Percentiles rank a stretch among this genome's conserved stretches.
Evolutionary conservation across 2,113 vertebrate species (phyloP).

Genomic region (Xenus cinereus): DNA sequence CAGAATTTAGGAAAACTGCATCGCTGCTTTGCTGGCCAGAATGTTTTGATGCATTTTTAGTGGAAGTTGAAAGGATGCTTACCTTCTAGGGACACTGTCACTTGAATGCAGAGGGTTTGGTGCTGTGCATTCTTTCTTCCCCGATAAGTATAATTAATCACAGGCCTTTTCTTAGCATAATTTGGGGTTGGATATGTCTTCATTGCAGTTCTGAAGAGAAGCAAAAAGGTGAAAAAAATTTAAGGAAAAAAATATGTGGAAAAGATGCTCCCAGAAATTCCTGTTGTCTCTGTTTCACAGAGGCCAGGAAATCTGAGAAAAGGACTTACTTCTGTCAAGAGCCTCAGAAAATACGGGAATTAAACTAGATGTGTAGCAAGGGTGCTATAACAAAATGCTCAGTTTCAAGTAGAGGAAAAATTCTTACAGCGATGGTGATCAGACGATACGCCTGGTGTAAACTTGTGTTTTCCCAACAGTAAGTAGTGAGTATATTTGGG

Average conservation of each 20-base stretch:
- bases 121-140: neutral
- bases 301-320: neutral
- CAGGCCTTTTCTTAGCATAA: neutral
- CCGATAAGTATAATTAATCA: neutral
- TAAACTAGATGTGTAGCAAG: neutral
- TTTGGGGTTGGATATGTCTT: neutral
- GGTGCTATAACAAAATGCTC: neutral
- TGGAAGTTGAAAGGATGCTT: neutral
- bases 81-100: neutral
- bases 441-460: neutral
- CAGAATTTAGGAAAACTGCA: neutral
- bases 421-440: accelerated
- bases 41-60: neutral
- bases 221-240: neutral
- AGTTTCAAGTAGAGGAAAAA: neutral
- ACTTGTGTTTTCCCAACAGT: neutral
- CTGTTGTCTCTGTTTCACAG: neutral
- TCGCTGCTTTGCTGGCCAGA: neutral
- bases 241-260: neutral
- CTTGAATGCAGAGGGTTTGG: neutral
- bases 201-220: neutral
- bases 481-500: neutral
- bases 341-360: neutral
- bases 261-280: neutral
- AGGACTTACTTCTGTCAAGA: neutral